A percentile compares a stretch with the other conserved stretches of the same genome.
phyloP scores from a whole-genome alignment of 1,140 invertebrate genomes.

The Ruditapes philippinarum region DNA sequence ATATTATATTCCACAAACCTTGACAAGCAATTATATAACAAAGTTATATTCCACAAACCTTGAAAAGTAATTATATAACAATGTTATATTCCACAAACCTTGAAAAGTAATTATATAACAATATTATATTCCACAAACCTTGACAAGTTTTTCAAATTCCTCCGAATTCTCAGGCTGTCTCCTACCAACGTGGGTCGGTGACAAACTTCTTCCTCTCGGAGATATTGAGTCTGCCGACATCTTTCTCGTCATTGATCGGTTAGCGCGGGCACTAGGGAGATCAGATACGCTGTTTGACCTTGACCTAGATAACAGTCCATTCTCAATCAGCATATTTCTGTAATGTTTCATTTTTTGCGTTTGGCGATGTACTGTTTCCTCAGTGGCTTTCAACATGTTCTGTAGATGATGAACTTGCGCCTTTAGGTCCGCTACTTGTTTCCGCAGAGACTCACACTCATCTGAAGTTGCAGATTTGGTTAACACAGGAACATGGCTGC shows the following conservation, averaged over 20 bases:
- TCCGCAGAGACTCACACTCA: neutral
- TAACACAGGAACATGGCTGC: constrained; percentile 35
- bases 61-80: too few species aligned
- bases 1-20: too few species aligned
- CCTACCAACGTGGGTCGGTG: neutral
- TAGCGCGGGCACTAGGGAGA: neutral
- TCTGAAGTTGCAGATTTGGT: neutral
- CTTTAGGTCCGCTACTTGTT: constrained; percentile 11
- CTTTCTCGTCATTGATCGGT: neutral
- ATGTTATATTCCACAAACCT: too few species aligned
- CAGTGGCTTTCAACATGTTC: constrained; percentile 53
- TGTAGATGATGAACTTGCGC: constrained; percentile 24
- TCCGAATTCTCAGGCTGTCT: neutral
- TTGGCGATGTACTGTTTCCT: constrained; percentile 58
- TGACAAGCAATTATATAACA: too few species aligned
- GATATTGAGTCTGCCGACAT: neutral
- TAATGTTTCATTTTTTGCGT: constrained; percentile 64
- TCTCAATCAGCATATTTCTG: constrained; percentile 41
- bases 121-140: too few species aligned
- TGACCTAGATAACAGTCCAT: constrained; percentile 32
- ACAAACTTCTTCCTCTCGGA: constrained; percentile 13
- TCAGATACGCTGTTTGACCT: constrained; percentile 53
- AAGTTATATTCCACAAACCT: too few species aligned
- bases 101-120: too few species aligned
- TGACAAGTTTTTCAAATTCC: neutral